A percentile compares a stretch with the other conserved stretches of the same genome.
phyloP scores from a whole-genome alignment of 2,888 invertebrate species.

The Gymnocheta viridis region DNA sequence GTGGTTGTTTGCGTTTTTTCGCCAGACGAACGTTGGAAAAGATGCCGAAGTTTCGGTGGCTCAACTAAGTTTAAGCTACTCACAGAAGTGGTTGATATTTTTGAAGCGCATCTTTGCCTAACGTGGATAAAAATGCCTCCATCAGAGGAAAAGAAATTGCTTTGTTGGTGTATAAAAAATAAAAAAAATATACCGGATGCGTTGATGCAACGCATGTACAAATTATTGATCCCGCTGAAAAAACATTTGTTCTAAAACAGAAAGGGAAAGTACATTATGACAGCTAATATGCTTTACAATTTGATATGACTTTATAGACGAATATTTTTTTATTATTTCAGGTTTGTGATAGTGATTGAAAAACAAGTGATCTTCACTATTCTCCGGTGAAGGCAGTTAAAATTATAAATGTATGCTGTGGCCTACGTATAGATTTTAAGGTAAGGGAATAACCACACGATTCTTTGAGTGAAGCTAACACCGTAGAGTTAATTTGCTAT shows the following conservation, averaged over 20 bases:
- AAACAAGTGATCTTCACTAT: constrained; percentile 48
- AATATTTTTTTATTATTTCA: constrained; percentile 11
- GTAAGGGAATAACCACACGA: constrained; percentile 10
- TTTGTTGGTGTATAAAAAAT: constrained; percentile 22
- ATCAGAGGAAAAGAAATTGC: constrained; percentile 22
- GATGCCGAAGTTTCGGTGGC: no score
- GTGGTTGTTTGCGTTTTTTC: no score
- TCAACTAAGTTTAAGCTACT: no score
- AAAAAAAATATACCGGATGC: neutral
- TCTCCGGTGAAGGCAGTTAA: constrained; percentile 18
- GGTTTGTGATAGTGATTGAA: constrained; percentile 48
- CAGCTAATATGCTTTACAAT: neutral
- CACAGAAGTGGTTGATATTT: neutral
- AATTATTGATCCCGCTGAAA: no score
- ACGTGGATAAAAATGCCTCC: no score
- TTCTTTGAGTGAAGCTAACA: constrained; percentile 6
- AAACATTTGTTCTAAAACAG: no score
- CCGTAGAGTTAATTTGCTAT: constrained; percentile 11
- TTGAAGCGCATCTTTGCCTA: neutral
- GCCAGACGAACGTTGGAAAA: no score
- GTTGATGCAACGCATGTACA: neutral
- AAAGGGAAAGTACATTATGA: no score
- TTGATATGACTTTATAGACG: neutral
- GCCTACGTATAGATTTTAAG: constrained; percentile 44
- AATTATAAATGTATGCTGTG: constrained; percentile 46